A percentile compares a stretch with the other conserved stretches of the same genome.
Evolutionary conservation across 1,140 invertebrate species (phyloP).

Genomic region (Drosophila pseudoananassae): DNA sequence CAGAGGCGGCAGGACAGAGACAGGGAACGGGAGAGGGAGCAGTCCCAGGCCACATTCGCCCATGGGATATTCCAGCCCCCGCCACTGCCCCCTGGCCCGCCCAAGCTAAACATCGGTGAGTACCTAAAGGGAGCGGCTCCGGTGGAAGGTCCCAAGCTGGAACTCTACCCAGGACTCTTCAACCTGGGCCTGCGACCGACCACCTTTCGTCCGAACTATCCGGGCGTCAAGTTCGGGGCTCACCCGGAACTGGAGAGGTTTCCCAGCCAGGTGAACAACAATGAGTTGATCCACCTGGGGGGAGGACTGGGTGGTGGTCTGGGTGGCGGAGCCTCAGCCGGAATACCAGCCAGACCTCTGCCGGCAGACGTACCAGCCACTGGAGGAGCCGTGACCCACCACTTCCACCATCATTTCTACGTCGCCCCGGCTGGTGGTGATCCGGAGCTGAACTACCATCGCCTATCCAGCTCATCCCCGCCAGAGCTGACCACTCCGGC

Average conservation of each 20-base stretch:
- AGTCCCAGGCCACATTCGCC: constrained; percentile 70
- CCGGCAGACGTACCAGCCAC: not conserved
- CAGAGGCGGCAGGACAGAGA: constrained; percentile 61
- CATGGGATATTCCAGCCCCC: constrained; percentile 65
- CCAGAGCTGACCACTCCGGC: constrained; percentile 17
- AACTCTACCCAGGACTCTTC: constrained; percentile 62
- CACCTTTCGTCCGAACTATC: constrained; percentile 71
- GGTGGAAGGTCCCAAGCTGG: constrained; percentile 46
- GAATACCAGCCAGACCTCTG: not conserved
- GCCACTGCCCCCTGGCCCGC: constrained; percentile 31
- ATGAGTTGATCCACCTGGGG: constrained; percentile 17
- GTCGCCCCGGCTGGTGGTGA: constrained; percentile 50
- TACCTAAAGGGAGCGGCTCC: constrained; percentile 44
- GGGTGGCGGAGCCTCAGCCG: not conserved
- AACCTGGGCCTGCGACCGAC: constrained; percentile 62
- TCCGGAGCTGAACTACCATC: constrained; percentile 24
- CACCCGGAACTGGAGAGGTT: constrained; percentile 46
- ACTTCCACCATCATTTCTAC: constrained; percentile 84
- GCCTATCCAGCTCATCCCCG: constrained; percentile 3
- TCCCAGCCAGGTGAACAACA: constrained; percentile 17
- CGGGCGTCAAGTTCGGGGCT: constrained; percentile 51
- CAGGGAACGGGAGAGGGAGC: constrained; percentile 21
- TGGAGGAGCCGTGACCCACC: constrained; percentile 65
- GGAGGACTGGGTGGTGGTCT: not conserved
- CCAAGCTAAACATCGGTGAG: constrained; percentile 77